Conservation (phyloP, 2,113 vertebrate genomes). For the Corvus hawaiiensis region DNA sequence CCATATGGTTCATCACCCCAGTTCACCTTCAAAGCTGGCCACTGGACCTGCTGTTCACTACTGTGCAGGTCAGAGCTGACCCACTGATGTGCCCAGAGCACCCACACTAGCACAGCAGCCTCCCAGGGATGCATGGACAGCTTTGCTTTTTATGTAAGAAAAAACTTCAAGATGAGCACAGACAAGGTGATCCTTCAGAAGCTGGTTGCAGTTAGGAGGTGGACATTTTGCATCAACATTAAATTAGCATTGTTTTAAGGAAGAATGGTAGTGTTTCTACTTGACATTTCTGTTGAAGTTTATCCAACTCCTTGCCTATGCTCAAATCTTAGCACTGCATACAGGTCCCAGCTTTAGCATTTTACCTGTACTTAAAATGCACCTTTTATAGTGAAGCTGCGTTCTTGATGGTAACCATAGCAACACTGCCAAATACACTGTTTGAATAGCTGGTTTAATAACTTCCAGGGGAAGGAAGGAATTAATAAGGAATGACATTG, state of each 20-base stretch:
- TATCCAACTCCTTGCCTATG: background rate
- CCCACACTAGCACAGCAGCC: background rate
- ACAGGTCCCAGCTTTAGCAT: background rate
- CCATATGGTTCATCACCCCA: conserved; percentile 35
- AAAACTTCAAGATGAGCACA: background rate
- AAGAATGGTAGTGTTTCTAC: background rate
- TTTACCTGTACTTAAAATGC: background rate
- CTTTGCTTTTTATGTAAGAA: background rate
- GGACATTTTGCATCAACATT: background rate
- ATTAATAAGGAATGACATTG: background rate
- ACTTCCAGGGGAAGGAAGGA: background rate
- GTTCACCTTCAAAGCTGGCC: conserved; percentile 55
- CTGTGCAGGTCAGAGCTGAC: background rate
- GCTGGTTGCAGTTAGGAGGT: background rate
- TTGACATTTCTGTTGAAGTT: background rate
- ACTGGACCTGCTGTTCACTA: background rate
- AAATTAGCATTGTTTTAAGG: background rate
- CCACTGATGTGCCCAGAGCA: background rate
- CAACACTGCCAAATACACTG: background rate
- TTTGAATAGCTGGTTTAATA: background rate
- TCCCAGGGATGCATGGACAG: background rate
- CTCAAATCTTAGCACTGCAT: background rate
- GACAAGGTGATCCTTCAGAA: background rate
- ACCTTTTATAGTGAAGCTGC: background rate
- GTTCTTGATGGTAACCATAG: background rate